Base-by-base conservation (phyloP, 37 sponge, comb jelly and placozoan species). In the Beroe forskalii region DNA sequence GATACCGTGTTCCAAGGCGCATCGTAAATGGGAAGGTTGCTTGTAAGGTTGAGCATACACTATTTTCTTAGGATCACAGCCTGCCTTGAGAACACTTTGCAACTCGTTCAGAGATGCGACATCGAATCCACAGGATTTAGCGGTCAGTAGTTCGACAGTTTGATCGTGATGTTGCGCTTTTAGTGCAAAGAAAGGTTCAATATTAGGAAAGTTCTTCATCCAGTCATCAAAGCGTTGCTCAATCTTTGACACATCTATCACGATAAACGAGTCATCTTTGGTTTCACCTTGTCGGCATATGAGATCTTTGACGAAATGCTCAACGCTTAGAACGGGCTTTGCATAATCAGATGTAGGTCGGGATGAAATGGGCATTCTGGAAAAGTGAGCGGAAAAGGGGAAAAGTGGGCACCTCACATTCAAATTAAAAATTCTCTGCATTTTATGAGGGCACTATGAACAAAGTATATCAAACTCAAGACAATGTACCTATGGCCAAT, bases 1-100 rank as follows among this genome's bases (percentile, higher is more conserved):
- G 27, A 80, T 41, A 2, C 38, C 72, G 17, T 32, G 36, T 41
- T 80, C 55, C 30, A 80, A 6, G 27, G 86, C 86, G 55, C 8
- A 44, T 4, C 14, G 1, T 14, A 80, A 48, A 24, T 80, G 86
- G 28, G 86, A 80, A 1, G 48, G 86, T 25, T 80, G 86, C 30
- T 80, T 80, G 86, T 80, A 80, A 6, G 86, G 86, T 23, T 80
- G 86, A n/a, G 86, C 86, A 80, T 80, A 80, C 12, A 80, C 48
- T 32, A 80, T 80, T 25, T n/a, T 80, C 1, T 6, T 9, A 3
- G 55, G 14, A 40, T 32, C 38, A 69, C 27, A 27, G 48, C 25
- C 86, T 44, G 44, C 25, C 0, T 41, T 9, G 1, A 44, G 8
- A 1, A 80, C 86, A 25, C 55, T 80, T 23, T 80, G 24, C 24